phyloP scores from a whole-genome alignment of 2,113 vertebrate genomes.

The Lagopus muta region DNA sequence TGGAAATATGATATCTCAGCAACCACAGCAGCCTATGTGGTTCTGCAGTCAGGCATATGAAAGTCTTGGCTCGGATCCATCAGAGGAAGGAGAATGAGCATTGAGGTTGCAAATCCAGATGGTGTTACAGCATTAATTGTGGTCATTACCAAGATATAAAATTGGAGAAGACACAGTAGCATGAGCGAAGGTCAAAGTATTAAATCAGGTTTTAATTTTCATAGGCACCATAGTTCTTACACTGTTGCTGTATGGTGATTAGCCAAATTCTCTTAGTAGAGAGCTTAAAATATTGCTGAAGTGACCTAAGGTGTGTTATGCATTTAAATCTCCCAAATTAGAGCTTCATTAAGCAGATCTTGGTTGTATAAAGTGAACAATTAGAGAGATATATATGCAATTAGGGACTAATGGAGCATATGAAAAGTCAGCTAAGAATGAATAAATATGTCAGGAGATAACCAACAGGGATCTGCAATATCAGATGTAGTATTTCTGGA shows the following conservation, averaged over 20 bases:
- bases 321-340: constrained; percentile 8
- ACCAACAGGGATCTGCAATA: not conserved
- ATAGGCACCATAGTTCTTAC: not conserved
- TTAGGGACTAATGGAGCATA: not conserved
- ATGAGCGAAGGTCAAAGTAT: not conserved
- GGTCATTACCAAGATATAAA: constrained; percentile 28
- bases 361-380: not conserved
- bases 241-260: not conserved
- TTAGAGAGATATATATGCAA: not conserved
- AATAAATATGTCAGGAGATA: not conserved
- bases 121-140: constrained; percentile 36
- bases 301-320: not conserved
- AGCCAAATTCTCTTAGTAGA: not conserved
- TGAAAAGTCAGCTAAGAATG: not conserved
- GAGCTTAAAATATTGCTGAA: constrained; percentile 10
- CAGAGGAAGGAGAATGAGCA: not conserved
- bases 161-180: not conserved
- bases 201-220: constrained; percentile 26
- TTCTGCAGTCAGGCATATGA: not conserved
- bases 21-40: not conserved
- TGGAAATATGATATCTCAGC: not conserved
- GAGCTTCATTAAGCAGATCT: not conserved
- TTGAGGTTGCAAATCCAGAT: constrained; percentile 24
- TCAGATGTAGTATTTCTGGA: not conserved
- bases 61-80: constrained; percentile 18